phyloP scores from a whole-genome alignment of 2,797 vertebrate genomes.

The Gymnocypris eckloni region DNA sequence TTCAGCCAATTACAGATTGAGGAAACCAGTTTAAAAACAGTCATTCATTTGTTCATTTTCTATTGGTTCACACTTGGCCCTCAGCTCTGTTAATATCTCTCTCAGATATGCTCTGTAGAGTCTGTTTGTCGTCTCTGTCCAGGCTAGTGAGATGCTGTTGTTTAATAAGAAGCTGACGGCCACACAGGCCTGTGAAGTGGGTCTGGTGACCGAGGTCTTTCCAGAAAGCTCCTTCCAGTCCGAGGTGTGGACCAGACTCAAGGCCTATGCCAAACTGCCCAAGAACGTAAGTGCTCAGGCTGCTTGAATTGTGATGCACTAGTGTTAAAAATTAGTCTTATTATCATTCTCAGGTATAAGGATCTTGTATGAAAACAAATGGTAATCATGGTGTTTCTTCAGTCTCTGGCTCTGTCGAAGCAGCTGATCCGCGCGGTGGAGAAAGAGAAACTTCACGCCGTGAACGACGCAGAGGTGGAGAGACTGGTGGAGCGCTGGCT shows the following conservation, averaged over 20 bases:
- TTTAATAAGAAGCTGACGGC: conserved; percentile 92
- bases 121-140: conserved; percentile 1
- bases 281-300: conserved; percentile 77
- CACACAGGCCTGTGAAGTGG: conserved; percentile 81
- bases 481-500: conserved; percentile 79
- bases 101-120: background rate
- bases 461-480: conserved; percentile 84
- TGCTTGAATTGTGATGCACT: background rate
- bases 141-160: conserved; percentile 89
- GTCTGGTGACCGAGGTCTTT: conserved; percentile 91
- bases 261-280: conserved; percentile 82
- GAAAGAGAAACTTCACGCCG: conserved; percentile 80
- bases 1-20: background rate
- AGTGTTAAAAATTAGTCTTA: background rate
- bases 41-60: background rate
- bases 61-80: background rate
- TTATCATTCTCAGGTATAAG: background rate
- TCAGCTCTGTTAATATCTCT: background rate
- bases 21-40: background rate
- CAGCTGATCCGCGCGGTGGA: conserved; percentile 83
- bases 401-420: conserved; percentile 86
- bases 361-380: background rate
- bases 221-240: conserved; percentile 86
- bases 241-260: conserved; percentile 85
- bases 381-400: background rate